Evolutionary conservation across 2,797 vertebrate genomes (phyloP), one percentile per base, ranked within the genome.

Genomic region (Ispidina picta): DNA sequence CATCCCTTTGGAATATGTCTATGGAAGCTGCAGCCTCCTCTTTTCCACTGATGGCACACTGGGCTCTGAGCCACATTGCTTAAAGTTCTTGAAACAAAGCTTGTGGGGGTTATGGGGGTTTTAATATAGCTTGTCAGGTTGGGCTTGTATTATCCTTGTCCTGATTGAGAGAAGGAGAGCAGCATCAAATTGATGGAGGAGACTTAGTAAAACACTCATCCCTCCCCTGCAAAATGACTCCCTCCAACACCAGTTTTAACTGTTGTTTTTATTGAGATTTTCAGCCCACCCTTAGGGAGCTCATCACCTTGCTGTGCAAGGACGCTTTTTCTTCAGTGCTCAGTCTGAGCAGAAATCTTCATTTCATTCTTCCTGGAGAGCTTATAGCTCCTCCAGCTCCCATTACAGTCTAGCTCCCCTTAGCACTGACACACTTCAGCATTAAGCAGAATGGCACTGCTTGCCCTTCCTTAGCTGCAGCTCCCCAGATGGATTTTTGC

Each of bases 41-140:
- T 68, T 21, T 69, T 64, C 33, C 54, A 21, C 6, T 86, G 90
- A 52, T 88, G 90, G 46, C 75, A 82, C 28, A 8, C 0, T 86
- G 75, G 62, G 75, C 83, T 80, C 39, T 2, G 3, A 87, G 88
- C 86, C 81, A 80, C 22, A 9, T 35, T 59, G 25, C 17, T 89
- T 76, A 69, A 22, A 85, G 83, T 82, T 71, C 33, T 78, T 85
- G 65, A 69, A 90, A 41, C 43, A 44, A 92, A 88, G 22, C 51
- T 90, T 29, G 7, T 8, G 39, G 33, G 48, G 48, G 70, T 8
- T 70, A 2, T 22, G 37, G 26, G 55, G 23, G 41, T 41, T n/a
- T 88, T 60, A 62, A 63, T n/a, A 41, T 29, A 46, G 43, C 26
- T 70, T 52, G 17, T 65, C 3, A 4, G 28, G 28, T 59, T 83